Percentiles rank a stretch among this genome's conserved stretches.
phyloP scores from a whole-genome alignment of 2,113 vertebrate genomes.

The Bostrychus sinensis region DNA sequence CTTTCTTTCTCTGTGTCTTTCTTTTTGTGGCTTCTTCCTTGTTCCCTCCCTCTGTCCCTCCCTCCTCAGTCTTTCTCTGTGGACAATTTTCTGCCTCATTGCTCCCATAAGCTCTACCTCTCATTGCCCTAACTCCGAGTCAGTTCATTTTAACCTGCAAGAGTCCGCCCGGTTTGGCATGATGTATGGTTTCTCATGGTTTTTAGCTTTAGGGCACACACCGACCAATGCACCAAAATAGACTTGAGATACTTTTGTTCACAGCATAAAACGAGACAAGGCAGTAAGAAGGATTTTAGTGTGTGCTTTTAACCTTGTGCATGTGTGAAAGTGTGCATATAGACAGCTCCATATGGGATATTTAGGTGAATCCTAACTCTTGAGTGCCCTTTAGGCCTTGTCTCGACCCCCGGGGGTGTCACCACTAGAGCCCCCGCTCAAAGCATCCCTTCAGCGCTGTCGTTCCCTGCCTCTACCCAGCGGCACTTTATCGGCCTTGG shows the following conservation, averaged over 20 bases:
- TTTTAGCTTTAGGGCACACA: conserved; percentile 55
- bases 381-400: conserved; percentile 78
- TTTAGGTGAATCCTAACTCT: conserved; percentile 63
- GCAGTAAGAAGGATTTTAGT: conserved; percentile 28
- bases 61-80: conserved; percentile 48
- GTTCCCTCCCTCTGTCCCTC: conserved; percentile 13
- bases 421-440: conserved; percentile 80
- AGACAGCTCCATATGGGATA: conserved; percentile 26
- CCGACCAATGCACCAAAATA: conserved; percentile 62
- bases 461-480: conserved; percentile 84
- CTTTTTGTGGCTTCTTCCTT: conserved; percentile 40
- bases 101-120: conserved; percentile 74
- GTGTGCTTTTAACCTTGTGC: conserved; percentile 36
- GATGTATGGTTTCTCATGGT: conserved; percentile 69
- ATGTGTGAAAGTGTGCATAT: conserved; percentile 18
- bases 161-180: conserved; percentile 57
- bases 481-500: conserved; percentile 81
- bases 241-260: conserved; percentile 60
- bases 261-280: conserved; percentile 40
- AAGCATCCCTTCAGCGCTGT: conserved; percentile 85
- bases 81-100: conserved; percentile 75
- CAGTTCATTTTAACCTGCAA: conserved; percentile 70
- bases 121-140: conserved; percentile 72
- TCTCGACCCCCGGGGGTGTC: conserved; percentile 79
- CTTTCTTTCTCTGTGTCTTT: conserved; percentile 12